These are phyloP conservation scores for Mungos mungo DNA, from an alignment of 2,113 vertebrate genomes.

Conservation along the genomic window DNA sequence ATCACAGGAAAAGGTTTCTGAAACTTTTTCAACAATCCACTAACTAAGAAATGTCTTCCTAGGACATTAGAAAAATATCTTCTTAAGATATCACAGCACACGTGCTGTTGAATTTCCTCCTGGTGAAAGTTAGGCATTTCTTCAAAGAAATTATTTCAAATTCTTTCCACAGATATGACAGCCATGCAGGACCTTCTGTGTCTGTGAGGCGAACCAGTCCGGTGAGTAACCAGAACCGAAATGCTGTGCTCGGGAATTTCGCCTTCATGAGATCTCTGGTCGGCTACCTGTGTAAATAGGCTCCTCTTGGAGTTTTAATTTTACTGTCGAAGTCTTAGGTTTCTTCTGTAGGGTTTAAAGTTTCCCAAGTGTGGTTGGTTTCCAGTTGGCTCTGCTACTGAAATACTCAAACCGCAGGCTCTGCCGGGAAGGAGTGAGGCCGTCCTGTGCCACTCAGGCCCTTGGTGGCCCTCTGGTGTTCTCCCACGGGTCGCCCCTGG, in stretches of 20 bases:
- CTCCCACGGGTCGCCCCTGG: accelerated
- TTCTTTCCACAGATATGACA: constrained; percentile 80
- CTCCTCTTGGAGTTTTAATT: not conserved
- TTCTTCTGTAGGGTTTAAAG: not conserved
- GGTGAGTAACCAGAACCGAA: constrained; percentile 74
- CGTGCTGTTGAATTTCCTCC: not conserved
- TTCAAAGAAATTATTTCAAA: constrained; percentile 71
- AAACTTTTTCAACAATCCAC: not conserved
- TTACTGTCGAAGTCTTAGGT: not conserved
- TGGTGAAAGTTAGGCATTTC: constrained; percentile 26
- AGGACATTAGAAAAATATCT: not conserved
- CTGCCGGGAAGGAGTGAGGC: not conserved
- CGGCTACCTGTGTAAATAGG: not conserved
- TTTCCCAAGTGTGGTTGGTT: not conserved
- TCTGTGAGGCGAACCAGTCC: constrained; percentile 74
- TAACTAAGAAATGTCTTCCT: not conserved
- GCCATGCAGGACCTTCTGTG: constrained; percentile 41
- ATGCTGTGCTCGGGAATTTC: not conserved
- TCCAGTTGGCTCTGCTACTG: constrained; percentile 29
- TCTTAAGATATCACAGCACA: not conserved
- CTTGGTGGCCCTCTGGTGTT: not conserved
- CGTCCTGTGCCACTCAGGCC: accelerated
- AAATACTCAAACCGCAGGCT: not conserved
- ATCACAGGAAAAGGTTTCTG: not conserved
- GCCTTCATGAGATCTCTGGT: not conserved